Evolutionary conservation across 2,797 vertebrate species (phyloP).

Genomic region (Petrocephalus sullivani): DNA sequence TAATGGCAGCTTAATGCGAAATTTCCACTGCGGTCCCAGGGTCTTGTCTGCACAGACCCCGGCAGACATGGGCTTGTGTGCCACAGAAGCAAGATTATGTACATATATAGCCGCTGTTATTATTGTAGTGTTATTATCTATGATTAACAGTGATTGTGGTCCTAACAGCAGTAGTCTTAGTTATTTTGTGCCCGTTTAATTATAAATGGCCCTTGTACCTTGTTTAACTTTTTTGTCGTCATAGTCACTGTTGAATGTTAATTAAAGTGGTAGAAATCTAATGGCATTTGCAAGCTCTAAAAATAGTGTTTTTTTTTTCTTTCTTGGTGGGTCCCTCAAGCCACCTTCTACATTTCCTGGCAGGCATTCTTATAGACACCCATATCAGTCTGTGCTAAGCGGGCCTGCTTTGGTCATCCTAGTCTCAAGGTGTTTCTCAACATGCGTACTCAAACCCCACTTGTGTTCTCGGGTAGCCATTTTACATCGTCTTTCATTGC

Average conservation of each 20-base stretch:
- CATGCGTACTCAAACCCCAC: neutral
- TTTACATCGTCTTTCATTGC: neutral
- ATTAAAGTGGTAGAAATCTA: conserved; percentile 6
- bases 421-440: neutral
- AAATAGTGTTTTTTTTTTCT: neutral
- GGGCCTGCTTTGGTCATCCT: neutral
- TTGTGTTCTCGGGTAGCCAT: neutral
- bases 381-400: neutral
- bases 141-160: conserved; percentile 1
- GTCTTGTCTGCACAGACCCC: neutral
- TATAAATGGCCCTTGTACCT: neutral
- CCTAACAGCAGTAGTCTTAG: neutral
- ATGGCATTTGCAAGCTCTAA: conserved; percentile 6
- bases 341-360: neutral
- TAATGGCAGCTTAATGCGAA: neutral
- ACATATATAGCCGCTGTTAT: neutral
- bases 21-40: neutral
- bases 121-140: neutral
- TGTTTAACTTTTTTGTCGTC: neutral
- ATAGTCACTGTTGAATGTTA: conserved; percentile 11
- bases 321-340: neutral
- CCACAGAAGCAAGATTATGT: neutral
- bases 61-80: neutral
- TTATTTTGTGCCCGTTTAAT: neutral
- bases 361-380: neutral